Evolutionary conservation across 2,797 vertebrate species (phyloP).

Genomic region (Sebastes hubbsi): DNA sequence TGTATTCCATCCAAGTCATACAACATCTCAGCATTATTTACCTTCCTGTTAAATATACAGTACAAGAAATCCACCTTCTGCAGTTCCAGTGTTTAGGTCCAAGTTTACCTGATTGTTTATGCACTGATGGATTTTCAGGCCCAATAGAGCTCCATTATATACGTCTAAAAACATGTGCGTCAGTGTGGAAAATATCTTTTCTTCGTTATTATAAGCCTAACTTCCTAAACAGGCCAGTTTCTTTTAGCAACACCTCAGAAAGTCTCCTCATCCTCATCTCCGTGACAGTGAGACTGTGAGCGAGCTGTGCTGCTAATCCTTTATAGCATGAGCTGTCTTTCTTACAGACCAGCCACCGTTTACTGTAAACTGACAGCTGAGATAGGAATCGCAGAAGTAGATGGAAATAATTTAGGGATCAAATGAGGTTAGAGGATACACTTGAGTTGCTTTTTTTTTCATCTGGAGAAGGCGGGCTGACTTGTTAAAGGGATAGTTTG

Average conservation of each 20-base stretch:
- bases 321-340: conserved; percentile 4
- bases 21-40: not conserved
- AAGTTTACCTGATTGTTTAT: not conserved
- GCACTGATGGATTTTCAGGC: not conserved
- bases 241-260: not conserved
- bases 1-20: not conserved
- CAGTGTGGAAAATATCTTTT: not conserved
- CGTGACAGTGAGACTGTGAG: not conserved
- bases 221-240: not conserved
- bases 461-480: not conserved
- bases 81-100: not conserved
- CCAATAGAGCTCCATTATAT: not conserved
- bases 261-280: not conserved
- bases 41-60: too few species aligned
- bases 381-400: not conserved
- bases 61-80: not conserved
- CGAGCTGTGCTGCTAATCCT: conserved; percentile 6
- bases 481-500: not conserved
- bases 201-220: not conserved
- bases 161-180: not conserved
- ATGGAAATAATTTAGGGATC: not conserved
- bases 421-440: not conserved
- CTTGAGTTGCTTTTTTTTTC: not conserved
- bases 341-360: conserved; percentile 22
- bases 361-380: conserved; percentile 46